phyloP scores from a whole-genome alignment of 2,888 invertebrate species.

The Cybosia mesomella region DNA sequence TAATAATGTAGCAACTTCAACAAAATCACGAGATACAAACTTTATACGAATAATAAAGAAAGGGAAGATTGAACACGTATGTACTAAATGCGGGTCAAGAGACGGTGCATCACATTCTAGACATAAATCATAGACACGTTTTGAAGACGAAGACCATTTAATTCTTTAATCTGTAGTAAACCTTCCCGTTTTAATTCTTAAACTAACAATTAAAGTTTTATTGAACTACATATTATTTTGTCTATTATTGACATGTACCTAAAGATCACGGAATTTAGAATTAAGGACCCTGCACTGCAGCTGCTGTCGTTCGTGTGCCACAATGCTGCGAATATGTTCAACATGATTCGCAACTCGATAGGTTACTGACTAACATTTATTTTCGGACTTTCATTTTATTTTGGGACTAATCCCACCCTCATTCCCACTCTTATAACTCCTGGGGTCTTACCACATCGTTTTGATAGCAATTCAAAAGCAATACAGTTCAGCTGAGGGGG shows the following conservation, averaged over 20 bases:
- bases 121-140: not conserved
- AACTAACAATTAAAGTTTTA: conserved; percentile 1
- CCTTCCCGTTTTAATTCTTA: not conserved
- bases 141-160: not conserved
- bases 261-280: no score
- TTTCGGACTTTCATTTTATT: no score
- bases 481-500: no score
- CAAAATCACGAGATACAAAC: conserved; percentile 21
- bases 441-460: no score
- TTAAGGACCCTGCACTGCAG: no score
- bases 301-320: no score
- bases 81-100: not conserved
- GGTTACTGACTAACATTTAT: no score
- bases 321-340: no score
- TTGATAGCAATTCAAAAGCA: no score
- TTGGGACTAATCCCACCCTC: no score
- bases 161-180: not conserved
- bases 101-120: conserved; percentile 5
- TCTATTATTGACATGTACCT: not conserved
- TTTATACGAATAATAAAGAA: conserved; percentile 13
- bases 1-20: conserved; percentile 26
- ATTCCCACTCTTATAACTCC: no score
- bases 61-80: conserved; percentile 8
- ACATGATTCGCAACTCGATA: no score
- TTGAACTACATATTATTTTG: not conserved